These are phyloP conservation scores for Megalurothrips usitatus DNA, from an alignment of 2,888 invertebrate species.

Conservation along the genomic window DNA sequence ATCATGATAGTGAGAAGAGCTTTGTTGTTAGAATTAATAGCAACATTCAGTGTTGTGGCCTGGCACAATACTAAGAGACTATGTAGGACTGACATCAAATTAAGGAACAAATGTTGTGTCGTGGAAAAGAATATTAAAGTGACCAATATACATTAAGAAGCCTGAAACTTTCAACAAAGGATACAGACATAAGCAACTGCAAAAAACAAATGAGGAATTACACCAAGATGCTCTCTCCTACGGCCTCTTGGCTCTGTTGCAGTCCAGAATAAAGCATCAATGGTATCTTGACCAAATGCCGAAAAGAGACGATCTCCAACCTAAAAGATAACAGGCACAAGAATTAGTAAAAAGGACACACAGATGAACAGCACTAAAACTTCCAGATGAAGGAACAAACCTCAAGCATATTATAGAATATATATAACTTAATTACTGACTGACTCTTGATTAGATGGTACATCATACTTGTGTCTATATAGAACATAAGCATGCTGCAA, in stretches of 20 bases:
- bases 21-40: conserved; percentile 98
- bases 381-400: conserved; percentile 49
- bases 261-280: conserved; percentile 98
- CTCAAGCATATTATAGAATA: conserved; percentile 99
- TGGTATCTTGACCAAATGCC: conserved; percentile 95
- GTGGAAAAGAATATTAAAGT: conserved; percentile 35
- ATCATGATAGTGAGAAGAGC: conserved; percentile 98
- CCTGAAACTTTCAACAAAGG: conserved; percentile 52
- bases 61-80: conserved; percentile 86
- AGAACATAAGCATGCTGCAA: conserved; percentile 78
- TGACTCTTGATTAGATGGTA: conserved; percentile 97
- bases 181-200: conserved; percentile 92
- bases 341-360: background rate
- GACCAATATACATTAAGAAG: background rate
- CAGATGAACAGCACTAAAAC: background rate
- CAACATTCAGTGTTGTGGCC: conserved; percentile 97
- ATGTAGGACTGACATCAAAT: conserved; percentile 62
- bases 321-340: conserved; percentile 42
- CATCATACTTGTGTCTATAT: conserved; percentile 95
- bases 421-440: conserved; percentile 97
- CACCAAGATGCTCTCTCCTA: conserved; percentile 76
- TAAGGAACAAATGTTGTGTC: conserved; percentile 38
- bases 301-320: conserved; percentile 83
- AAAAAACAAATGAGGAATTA: conserved; percentile 85
- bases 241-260: conserved; percentile 89